A percentile compares a stretch with the other conserved stretches of the same genome.
phyloP scores from a whole-genome alignment of 2,888 invertebrate genomes.

The Liodrosophila aerea region DNA sequence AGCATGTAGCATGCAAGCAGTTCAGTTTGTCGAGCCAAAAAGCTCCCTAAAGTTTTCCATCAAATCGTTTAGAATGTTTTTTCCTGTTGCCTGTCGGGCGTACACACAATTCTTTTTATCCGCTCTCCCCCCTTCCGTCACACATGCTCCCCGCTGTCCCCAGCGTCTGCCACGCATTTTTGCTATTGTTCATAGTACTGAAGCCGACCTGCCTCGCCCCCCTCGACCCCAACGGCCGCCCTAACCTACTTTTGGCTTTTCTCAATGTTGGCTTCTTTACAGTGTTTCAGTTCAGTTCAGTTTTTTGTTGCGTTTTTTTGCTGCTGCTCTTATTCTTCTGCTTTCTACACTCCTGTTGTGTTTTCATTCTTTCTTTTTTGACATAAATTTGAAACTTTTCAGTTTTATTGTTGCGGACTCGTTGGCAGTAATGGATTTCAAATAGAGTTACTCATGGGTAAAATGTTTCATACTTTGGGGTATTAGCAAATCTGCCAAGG shows the following conservation, averaged over 20 bases:
- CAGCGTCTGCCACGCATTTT: constrained; percentile 62
- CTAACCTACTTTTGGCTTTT: constrained; percentile 70
- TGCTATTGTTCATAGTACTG: constrained; percentile 57
- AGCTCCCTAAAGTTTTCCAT: constrained; percentile 62
- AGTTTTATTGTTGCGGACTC: constrained; percentile 76
- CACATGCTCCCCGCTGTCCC: constrained; percentile 5
- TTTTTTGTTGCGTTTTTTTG: constrained; percentile 5
- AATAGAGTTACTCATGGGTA: constrained; percentile 78
- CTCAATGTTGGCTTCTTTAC: constrained; percentile 66
- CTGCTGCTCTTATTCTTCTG: constrained; percentile 38
- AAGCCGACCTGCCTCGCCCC: background rate
- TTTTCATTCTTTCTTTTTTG: constrained; percentile 40
- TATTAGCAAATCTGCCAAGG: constrained; percentile 73
- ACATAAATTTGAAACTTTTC: constrained; percentile 77
- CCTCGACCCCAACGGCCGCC: constrained; percentile 19
- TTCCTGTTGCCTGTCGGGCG: constrained; percentile 63
- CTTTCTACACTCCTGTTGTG: constrained; percentile 15
- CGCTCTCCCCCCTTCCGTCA: constrained; percentile 15
- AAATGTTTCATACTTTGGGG: constrained; percentile 77
- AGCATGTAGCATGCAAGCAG: constrained; percentile 51
- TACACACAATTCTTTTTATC: constrained; percentile 51
- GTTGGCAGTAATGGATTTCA: constrained; percentile 76
- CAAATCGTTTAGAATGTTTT: constrained; percentile 70
- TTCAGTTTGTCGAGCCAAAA: constrained; percentile 53
- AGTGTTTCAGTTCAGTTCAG: constrained; percentile 42